Base-by-base conservation (phyloP, 1,140 invertebrate genomes). In the Macrobrachium nipponense region DNA sequence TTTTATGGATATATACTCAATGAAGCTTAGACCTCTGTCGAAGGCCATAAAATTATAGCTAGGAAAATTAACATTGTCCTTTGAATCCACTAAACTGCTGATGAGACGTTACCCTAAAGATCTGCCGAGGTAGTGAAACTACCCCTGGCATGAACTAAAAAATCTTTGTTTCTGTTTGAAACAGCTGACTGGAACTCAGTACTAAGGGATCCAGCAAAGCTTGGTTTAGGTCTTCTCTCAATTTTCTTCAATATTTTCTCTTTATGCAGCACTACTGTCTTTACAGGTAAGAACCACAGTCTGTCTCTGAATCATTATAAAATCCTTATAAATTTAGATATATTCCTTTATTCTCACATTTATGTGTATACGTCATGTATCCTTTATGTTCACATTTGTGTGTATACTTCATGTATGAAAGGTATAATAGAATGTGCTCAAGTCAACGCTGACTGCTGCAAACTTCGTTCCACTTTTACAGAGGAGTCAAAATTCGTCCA, bases 181-280 rank as follows among this genome's bases (percentile, higher is more conserved):
- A 12, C 83, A 88, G 87, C 82, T 72, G 97, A 99, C 91, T 99
- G 97, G 97, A 92, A 93, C 14, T 98, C 97, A 51, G 95, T 99
- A 90, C 97, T 98, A 92, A 97, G 97, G 6, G 98, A 99, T 92
- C 96, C 96, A 7, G 98, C 98, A 0, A 99, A 99, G 92, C 98
- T 99, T 91, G 98, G 98, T 66, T 92, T 99, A 6, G 98, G 98
- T 64, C 92, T 98, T 14, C 97, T 99, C 91, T 98, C 98, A 10
- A 95, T 99, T 44, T 91, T 96, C 20, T 99, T 99, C 91, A 98
- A 99, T 91, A 93, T 99, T 84, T 94, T 99, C 91, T 99, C 93
- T 96, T 99, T 88, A 91, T 98, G 87, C 98, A 99, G 90, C 98
- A 99, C 91, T 99, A 99, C 90, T 92, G 96, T 20, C 93, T 99